These are phyloP conservation scores for Eupithecia exiguata DNA, from an alignment of 2,888 invertebrate species.

Conservation along the genomic window DNA sequence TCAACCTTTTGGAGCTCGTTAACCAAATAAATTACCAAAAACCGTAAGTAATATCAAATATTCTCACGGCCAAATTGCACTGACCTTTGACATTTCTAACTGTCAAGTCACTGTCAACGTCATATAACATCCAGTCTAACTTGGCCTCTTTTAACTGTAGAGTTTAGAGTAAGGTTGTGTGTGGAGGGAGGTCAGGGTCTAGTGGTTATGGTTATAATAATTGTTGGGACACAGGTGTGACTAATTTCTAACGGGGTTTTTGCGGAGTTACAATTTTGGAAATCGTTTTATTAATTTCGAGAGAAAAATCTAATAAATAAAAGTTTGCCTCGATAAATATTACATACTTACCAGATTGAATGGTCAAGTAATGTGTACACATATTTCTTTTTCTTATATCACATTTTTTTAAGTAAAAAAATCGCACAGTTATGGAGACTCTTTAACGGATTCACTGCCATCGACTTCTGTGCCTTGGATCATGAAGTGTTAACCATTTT, in stretches of 20 bases:
- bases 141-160: slow-evolving; percentile 44
- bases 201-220: slow-evolving; percentile 61
- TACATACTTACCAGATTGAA: no score
- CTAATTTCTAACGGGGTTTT: slow-evolving; percentile 70
- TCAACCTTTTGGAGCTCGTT: slow-evolving; percentile 34
- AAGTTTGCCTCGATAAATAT: background rate
- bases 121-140: slow-evolving; percentile 58
- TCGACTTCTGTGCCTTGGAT: no score
- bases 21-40: slow-evolving; percentile 40
- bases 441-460: no score
- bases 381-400: no score
- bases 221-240: slow-evolving; percentile 71
- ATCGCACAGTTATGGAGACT: no score
- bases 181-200: slow-evolving; percentile 46
- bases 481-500: no score
- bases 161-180: no score
- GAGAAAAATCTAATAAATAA: background rate
- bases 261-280: slow-evolving; percentile 34
- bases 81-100: slow-evolving; percentile 70
- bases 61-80: slow-evolving; percentile 75
- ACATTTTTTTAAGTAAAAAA: no score
- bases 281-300: background rate
- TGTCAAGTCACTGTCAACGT: slow-evolving; percentile 73
- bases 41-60: slow-evolving; percentile 51
- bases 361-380: no score